Evolutionary conservation across 1,140 invertebrate genomes (phyloP).

Genomic region (Drosophila ercepeae): DNA sequence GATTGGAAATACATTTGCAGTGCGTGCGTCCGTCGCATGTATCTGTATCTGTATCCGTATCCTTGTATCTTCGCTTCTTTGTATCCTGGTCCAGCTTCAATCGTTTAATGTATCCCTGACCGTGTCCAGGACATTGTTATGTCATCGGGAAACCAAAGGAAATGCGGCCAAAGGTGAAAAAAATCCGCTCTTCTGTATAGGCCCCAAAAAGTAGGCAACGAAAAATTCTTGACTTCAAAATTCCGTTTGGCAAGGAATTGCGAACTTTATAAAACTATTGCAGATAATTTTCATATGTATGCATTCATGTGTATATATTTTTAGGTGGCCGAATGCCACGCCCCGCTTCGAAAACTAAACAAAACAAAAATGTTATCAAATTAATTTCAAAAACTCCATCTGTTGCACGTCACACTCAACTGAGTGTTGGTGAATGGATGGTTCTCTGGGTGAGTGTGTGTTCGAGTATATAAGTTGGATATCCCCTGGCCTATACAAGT

Average conservation of each 20-base stretch:
- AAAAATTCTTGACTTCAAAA: background rate
- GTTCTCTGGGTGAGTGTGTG: constrained; percentile 3
- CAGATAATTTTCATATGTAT: constrained; percentile 29
- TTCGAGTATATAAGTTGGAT: constrained; percentile 21
- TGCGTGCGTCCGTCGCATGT: constrained; percentile 66
- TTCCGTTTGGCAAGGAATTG: constrained; percentile 1
- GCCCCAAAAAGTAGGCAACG: background rate
- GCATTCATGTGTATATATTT: constrained; percentile 3
- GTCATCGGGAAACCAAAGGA: constrained; percentile 10
- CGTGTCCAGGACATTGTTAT: constrained; percentile 35
- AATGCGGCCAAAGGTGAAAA: background rate
- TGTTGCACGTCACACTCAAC: constrained; percentile 72
- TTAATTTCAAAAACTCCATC: constrained; percentile 80
- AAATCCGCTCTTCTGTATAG: background rate
- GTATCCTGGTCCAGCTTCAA: constrained; percentile 17
- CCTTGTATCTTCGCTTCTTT: constrained; percentile 9
- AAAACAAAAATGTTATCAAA: constrained; percentile 71
- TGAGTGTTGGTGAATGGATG: constrained; percentile 40
- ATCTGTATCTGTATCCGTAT: constrained; percentile 24
- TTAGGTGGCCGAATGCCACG: constrained; percentile 7
- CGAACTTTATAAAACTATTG: constrained; percentile 18
- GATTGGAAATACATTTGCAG: constrained; percentile 79
- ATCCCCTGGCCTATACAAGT: constrained; percentile 32
- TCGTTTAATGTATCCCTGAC: constrained; percentile 26
- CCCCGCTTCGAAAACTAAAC: constrained; percentile 18